These are phyloP conservation scores for Maconellicoccus hirsutus DNA, from an alignment of 1,140 invertebrate species.

Conservation along the genomic window DNA sequence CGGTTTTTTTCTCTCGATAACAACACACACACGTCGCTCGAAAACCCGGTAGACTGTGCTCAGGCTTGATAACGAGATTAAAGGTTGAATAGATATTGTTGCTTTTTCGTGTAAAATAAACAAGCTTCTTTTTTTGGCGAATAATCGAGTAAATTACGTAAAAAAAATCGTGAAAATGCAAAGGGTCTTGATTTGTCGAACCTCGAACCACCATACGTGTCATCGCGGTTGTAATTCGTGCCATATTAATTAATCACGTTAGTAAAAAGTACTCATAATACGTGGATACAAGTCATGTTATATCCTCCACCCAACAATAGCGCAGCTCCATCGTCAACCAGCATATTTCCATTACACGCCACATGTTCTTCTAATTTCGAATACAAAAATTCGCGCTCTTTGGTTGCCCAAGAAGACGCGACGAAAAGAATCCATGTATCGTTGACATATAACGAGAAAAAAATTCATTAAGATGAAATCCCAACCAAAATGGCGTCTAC, in stretches of 20 bases:
- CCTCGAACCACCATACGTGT: background rate
- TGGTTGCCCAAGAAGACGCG: too few species aligned
- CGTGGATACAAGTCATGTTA: background rate
- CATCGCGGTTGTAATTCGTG: background rate
- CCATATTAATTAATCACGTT: background rate
- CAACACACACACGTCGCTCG: background rate
- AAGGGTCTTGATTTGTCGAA: too few species aligned
- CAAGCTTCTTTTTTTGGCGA: too few species aligned
- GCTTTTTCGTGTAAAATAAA: background rate
- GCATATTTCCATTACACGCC: too few species aligned
- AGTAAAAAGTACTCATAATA: conserved; percentile 3
- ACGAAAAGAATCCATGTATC: too few species aligned
- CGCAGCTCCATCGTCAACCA: too few species aligned
- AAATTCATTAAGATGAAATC: too few species aligned
- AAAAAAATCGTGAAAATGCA: background rate
- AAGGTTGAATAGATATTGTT: conserved; percentile 4
- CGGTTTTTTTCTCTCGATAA: too few species aligned
- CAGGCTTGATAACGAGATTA: background rate
- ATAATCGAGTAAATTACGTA: background rate
- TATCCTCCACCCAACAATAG: background rate
- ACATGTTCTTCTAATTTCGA: too few species aligned
- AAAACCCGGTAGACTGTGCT: background rate
- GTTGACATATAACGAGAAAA: too few species aligned
- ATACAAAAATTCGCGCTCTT: too few species aligned
- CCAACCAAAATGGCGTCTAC: too few species aligned